Evolutionary conservation across 2,888 invertebrate species (phyloP), one percentile per base, ranked within the genome.

Genomic region (Myopa tessellatipennis): DNA sequence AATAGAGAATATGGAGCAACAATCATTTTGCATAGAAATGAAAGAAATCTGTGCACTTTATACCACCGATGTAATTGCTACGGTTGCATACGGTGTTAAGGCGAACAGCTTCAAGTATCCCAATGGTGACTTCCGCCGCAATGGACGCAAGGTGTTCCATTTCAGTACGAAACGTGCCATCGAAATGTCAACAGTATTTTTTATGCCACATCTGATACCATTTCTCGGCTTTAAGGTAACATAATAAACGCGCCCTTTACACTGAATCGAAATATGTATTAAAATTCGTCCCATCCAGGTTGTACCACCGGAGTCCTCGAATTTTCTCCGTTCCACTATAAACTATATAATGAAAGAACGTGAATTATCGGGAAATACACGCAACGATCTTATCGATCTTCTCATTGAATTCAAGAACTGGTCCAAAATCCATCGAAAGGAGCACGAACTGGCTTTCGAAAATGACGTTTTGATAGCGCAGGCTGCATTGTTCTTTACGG

Each of bases 371-470:
- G 89, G 90, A 7, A 79, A 84, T 8, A 87, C 80, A 1, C 85
- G 90, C 36, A 87, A 90, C 60, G 91, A 91, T 81, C 87, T 91
- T 0, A 88, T 91, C 40, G 91, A 91, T 80, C 85, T 90, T 18
- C 84, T 91, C n/a, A 87, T 91, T 52, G 89, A 90, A 50, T 83
- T 91, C 40, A 89, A 87, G 77, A 83, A 87, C 55, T 72, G 81
- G n/a, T 80, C 82, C 2, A 82, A 81, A 79, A 8, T 86, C 7
- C 88, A 68, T 38, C 86, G 81, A 0, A 68, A 79, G 4, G 78
- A 80, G n/a, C 78, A 80, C 26, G 82, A 84, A 77, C 80, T 86
- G 14, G 81, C 82, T 0, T 85, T 88, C 63, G 85, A 87, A n/a
- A 87, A 86, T 6, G 88, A 88, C 12, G 81, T 87, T 4, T 76